phyloP scores from a whole-genome alignment of 2,113 vertebrate genomes.

The Arothron firmamentum region DNA sequence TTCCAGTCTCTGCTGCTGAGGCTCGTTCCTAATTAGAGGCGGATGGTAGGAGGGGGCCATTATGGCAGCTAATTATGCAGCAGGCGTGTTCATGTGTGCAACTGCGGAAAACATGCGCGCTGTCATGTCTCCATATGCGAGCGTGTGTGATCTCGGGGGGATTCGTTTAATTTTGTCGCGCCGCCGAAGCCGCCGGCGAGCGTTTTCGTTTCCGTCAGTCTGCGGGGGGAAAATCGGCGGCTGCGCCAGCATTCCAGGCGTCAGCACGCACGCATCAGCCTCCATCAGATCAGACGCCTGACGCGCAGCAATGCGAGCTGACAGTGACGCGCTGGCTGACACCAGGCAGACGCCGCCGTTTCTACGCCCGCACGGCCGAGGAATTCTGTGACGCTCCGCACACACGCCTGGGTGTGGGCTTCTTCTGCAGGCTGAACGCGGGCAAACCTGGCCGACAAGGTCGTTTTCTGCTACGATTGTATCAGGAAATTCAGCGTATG shows the following conservation, averaged over 20 bases:
- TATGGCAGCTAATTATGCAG: conserved; percentile 45
- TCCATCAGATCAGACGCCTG: not conserved
- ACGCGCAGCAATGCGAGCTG: conserved; percentile 17
- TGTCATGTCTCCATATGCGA: not conserved
- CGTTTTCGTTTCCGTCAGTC: no score
- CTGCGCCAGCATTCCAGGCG: no score
- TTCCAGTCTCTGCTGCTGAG: conserved; percentile 29
- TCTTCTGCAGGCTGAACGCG: conserved; percentile 4
- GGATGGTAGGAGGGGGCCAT: conserved; percentile 56
- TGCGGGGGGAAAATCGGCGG: no score
- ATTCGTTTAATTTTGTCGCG: conserved; percentile 1
- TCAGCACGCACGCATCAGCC: not conserved
- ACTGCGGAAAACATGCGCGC: not conserved
- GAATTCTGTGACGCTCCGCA: not conserved
- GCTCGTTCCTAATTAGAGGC: conserved; percentile 44
- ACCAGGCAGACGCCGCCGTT: not conserved
- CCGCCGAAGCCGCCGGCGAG: conserved; percentile 1
- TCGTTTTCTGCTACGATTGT: no score
- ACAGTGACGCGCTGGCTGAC: conserved; percentile 28
- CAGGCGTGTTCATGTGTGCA: conserved; percentile 7
- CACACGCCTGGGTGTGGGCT: no score
- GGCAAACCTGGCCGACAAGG: not conserved
- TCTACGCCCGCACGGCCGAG: not conserved
- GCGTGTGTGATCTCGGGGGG: not conserved
- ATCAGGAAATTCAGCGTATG: no score